phyloP scores from a whole-genome alignment of 2,113 vertebrate genomes.

The Mirza zaza region DNA sequence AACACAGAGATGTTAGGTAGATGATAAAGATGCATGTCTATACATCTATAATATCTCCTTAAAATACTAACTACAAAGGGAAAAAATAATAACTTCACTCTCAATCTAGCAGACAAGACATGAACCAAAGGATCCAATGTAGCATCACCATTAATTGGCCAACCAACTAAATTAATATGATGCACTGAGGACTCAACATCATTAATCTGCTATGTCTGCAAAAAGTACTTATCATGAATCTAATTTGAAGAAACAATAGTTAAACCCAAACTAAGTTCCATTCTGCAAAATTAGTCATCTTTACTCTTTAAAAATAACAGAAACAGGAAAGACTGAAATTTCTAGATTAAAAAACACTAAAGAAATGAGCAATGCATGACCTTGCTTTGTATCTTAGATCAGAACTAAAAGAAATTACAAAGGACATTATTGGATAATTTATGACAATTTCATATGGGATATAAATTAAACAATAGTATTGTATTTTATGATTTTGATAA shows the following conservation, averaged over 20 bases:
- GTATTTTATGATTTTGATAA: neutral
- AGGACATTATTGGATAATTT: neutral
- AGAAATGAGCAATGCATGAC: neutral
- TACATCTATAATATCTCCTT: neutral
- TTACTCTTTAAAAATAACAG: neutral
- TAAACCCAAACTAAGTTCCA: neutral
- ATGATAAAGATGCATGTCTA: neutral
- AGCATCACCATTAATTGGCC: neutral
- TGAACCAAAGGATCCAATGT: neutral
- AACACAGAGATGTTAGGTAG: neutral
- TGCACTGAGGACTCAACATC: neutral
- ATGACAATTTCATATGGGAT: neutral
- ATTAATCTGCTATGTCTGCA: neutral
- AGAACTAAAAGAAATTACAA: neutral
- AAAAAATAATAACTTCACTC: neutral
- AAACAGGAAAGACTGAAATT: neutral
- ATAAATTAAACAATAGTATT: neutral
- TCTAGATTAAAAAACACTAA: neutral
- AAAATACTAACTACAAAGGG: neutral
- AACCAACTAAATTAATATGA: neutral
- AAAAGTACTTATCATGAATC: neutral
- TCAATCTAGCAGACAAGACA: neutral
- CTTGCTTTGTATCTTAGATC: neutral
- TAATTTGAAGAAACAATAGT: neutral
- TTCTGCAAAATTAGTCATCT: neutral